A percentile compares a stretch with the other conserved stretches of the same genome.
phyloP scores from a whole-genome alignment of 2,113 vertebrate species.

The Coptodon bakossiorum region DNA sequence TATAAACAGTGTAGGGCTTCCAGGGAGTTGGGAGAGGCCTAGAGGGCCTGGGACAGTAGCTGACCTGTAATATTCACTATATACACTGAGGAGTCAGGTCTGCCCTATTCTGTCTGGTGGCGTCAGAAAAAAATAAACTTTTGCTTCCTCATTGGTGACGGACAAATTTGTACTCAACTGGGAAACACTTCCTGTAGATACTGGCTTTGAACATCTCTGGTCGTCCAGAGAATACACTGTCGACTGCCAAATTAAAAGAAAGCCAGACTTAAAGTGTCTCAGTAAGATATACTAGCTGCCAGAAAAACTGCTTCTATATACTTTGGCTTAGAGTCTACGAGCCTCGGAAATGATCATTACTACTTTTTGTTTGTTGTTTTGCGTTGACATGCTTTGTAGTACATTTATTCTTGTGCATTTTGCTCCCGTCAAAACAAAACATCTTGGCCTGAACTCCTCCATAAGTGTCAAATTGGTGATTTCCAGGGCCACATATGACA shows the following conservation, averaged over 20 bases:
- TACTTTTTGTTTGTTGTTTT: not conserved
- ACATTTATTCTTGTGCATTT: not conserved
- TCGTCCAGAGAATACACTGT: not conserved
- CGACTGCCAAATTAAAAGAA: not conserved
- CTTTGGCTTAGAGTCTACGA: not conserved
- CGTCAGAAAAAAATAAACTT: conserved; percentile 65
- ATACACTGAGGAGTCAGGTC: conserved; percentile 17
- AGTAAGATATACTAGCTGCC: not conserved
- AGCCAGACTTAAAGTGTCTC: not conserved
- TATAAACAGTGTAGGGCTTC: conserved; percentile 51
- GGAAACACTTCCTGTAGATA: conserved; percentile 31
- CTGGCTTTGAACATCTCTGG: not conserved
- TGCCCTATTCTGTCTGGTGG: conserved; percentile 38
- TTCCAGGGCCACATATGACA: not conserved
- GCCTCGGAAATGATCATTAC: not conserved
- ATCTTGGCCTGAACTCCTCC: not conserved
- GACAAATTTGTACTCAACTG: conserved; percentile 40
- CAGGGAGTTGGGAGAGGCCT: not conserved
- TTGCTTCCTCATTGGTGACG: conserved; percentile 51
- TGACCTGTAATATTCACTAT: conserved; percentile 45
- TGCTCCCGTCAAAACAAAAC: not conserved
- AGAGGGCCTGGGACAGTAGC: conserved; percentile 52
- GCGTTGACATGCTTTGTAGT: not conserved
- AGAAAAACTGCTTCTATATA: not conserved
- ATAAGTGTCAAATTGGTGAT: not conserved